Evolutionary conservation across 2,797 vertebrate genomes (phyloP), one percentile per base, ranked within the genome.

Genomic region (Molossus molossus): DNA sequence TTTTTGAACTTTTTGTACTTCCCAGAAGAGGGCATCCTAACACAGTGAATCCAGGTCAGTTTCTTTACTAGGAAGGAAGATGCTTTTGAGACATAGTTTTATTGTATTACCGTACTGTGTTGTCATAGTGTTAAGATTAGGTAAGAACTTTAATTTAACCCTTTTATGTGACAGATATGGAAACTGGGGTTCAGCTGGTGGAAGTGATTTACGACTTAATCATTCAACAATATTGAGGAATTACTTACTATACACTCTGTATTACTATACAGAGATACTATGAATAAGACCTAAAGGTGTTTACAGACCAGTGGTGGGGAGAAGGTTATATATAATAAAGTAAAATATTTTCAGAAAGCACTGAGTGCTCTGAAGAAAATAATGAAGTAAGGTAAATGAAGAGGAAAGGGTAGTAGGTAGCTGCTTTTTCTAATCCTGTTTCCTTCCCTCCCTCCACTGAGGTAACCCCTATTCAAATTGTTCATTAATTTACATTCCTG

Each of bases 1-100:
- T 77, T 67, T 81, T 96, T 95, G 73, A 80, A 86, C 45, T 94
- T 72, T 64, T 90, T 80, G 50, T 23, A 45, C 45, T 82, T 95
- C 20, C 97, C 98, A 97, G 97, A 83, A 98, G 98, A 98, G 97
- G 98, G 98, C 98, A 96, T 76, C 85, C 76, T 83, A 86, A 79
- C 90, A 89, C 62, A 79, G 67, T 85, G 37, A 96, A 93, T 83
- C 23, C 33, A 93, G 48, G 29, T 64, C 53, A 82, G 4, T 57
- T 60, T 86, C 80, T 89, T 90, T 82, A 73, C 48, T 89, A 13
- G 50, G 62, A 87, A 84, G 60, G 65, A 75, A 77, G 91, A 29
- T 55, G 58, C 48, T 93, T 80, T 92, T 80, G 80, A 91, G 45
- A 79, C 15, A 25, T 18, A 40, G 15, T 65, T 90, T 81, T 90